Evolutionary conservation across 1,140 invertebrate genomes (phyloP), one percentile per base, ranked within the genome.

Genomic region (Dysdera silvatica): DNA sequence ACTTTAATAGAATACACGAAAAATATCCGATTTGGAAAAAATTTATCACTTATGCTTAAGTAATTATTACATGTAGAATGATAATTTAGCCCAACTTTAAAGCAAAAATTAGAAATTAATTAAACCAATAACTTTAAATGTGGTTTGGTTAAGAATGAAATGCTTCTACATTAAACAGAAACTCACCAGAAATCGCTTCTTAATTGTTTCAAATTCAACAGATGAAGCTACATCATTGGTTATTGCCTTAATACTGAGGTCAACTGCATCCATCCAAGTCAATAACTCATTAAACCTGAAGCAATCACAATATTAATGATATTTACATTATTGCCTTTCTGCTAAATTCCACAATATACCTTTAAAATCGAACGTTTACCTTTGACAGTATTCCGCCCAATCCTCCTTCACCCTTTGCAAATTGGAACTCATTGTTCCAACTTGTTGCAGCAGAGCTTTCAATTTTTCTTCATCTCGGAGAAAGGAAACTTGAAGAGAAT

Each of bases 251-350:
- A 95, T 80, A 28, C 86, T 85, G 54, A 80, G 80, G 71, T 95
- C 91, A 0, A 96, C 88, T 47, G 83, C 82, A 71, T 91, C 85
- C 88, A 95, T 93, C 90, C 92, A 96, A 40, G 78, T 75, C n/a
- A 85, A 83, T 82, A 95, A 90, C 57, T 88, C 86, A 28, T 82
- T 79, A 71, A 91, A 91, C 68, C 84, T 86, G 66, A 20, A 67
- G 62, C 26, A 35, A 53, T 37, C 4, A 52, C 53, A 60, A 52
- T 32, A 48, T 20, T 40, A 16, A 47, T 16, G 55, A 31, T 58
- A 14, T 59, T 18, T 56, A 10, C 10, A 14, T 14, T 10, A 10
- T 37, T 47, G 43, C 7, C 43, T 32, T 18, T 53, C 18, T 31
- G 24, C 10, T 53, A 8, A 16, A n/a, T 1, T 48, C 8, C 8